Evolutionary conservation across 2,888 invertebrate species (phyloP).

Genomic region (Sphaerophoria rueppellii): DNA sequence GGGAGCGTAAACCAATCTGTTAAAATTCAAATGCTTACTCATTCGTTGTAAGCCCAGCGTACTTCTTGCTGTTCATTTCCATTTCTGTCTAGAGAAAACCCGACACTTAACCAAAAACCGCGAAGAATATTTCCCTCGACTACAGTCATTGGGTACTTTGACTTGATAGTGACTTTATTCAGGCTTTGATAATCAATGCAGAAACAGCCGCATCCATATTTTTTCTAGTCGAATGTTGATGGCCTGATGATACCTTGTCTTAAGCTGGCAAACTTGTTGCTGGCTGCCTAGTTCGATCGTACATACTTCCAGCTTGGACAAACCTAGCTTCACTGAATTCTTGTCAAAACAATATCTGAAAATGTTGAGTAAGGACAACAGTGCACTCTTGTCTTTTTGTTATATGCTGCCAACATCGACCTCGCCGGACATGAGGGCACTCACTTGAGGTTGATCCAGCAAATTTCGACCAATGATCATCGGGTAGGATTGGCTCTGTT

Average conservation of each 20-base stretch:
- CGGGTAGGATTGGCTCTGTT: no score
- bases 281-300: background rate
- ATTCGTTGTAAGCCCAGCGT: background rate
- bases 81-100: background rate
- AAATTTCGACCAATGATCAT: no score
- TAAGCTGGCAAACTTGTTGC: background rate
- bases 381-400: no score
- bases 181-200: background rate
- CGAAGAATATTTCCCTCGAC: conserved; percentile 4
- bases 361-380: no score
- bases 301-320: background rate
- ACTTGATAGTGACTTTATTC: background rate
- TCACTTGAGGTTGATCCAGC: no score
- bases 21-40: background rate
- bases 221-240: background rate
- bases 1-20: background rate
- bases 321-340: background rate
- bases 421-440: no score
- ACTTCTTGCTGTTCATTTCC: background rate
- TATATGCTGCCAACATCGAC: no score
- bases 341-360: background rate
- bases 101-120: background rate
- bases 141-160: background rate
- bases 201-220: no score
- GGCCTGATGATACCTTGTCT: background rate